A percentile compares a stretch with the other conserved stretches of the same genome.
Evolutionary conservation across 2,797 vertebrate genomes (phyloP).

Genomic region (Smutsia gigantea): DNA sequence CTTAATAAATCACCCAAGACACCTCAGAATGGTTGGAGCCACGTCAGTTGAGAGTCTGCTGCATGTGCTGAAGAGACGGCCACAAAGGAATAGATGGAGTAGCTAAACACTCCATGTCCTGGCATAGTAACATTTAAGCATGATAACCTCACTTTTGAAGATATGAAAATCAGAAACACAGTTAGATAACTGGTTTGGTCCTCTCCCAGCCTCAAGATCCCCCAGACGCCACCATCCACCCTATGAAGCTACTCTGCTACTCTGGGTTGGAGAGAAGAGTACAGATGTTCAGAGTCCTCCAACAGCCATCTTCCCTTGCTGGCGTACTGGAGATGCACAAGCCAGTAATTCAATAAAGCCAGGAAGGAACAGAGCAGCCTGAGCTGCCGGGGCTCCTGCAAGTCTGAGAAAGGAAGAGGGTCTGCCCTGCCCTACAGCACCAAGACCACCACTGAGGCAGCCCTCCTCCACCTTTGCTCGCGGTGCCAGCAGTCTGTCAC

Average conservation of each 20-base stretch:
- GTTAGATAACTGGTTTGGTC: neutral
- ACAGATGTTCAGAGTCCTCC: neutral
- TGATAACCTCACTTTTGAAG: neutral
- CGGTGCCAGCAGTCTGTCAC: neutral
- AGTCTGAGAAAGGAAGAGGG: neutral
- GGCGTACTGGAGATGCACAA: neutral
- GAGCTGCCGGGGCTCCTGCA: neutral
- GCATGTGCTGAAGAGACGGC: neutral
- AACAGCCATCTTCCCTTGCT: neutral
- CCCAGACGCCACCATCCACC: neutral
- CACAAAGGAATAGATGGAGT: neutral
- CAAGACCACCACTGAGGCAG: fast-evolving
- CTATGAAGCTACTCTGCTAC: neutral
- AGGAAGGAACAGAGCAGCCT: neutral
- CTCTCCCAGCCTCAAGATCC: neutral
- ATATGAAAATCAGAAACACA: neutral
- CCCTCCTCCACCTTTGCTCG: neutral
- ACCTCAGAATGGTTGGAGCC: neutral
- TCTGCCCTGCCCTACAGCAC: neutral
- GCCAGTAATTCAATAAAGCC: neutral
- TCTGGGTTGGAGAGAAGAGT: neutral
- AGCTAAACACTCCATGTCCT: neutral
- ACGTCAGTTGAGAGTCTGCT: neutral
- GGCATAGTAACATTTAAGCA: neutral
- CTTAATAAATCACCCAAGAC: neutral